These are phyloP conservation scores for Rhinoraja longicauda DNA, from an alignment of 2,797 vertebrate species.

Conservation along the genomic window DNA sequence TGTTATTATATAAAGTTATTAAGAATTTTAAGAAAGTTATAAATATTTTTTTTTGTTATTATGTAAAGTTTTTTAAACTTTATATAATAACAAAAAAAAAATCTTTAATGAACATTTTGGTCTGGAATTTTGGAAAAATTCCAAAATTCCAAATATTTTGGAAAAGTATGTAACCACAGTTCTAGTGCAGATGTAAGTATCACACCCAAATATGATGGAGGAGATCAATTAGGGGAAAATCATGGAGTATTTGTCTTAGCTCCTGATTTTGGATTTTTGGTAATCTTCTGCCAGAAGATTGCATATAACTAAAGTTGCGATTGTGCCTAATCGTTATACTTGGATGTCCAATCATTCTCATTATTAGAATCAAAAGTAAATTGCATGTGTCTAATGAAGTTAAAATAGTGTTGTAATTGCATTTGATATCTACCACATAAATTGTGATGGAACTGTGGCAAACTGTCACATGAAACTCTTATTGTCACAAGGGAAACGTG, in stretches of 20 bases:
- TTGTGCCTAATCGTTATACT: background rate
- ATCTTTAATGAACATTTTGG: too few species aligned
- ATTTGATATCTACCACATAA: background rate
- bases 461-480: background rate
- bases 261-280: background rate
- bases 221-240: background rate
- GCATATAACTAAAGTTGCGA: background rate
- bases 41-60: too few species aligned
- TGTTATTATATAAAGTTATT: too few species aligned
- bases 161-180: background rate
- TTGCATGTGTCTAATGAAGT: background rate
- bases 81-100: too few species aligned
- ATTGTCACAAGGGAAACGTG: conserved; percentile 14
- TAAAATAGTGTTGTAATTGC: background rate
- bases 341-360: background rate
- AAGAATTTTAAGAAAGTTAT: too few species aligned
- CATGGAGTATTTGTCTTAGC: background rate
- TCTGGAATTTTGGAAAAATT: too few species aligned
- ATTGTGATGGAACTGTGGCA: background rate
- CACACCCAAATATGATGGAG: background rate
- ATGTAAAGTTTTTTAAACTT: too few species aligned
- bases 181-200: background rate
- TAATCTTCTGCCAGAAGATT: background rate
- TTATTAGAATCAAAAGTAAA: background rate
- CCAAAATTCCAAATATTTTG: too few species aligned